A percentile compares a stretch with the other conserved stretches of the same genome.
Evolutionary conservation across 2,797 vertebrate genomes (phyloP).

Genomic region (Scyliorhinus canicula): DNA sequence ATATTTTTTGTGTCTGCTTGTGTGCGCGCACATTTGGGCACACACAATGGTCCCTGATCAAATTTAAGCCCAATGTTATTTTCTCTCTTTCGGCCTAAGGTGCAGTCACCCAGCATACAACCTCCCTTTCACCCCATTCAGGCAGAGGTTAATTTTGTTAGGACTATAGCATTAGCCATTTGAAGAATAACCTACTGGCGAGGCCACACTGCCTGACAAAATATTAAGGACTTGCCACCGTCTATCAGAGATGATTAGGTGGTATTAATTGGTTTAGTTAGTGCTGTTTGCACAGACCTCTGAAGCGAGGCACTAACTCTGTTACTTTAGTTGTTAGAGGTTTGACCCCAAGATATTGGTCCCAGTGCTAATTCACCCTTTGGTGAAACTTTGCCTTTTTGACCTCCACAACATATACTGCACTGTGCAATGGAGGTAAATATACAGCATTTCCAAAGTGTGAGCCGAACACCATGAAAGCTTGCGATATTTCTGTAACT

Average conservation of each 20-base stretch:
- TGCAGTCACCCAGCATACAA: slow-evolving; percentile 68
- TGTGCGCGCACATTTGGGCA: slow-evolving; percentile 19
- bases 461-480: not conserved
- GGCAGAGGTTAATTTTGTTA: slow-evolving; percentile 82
- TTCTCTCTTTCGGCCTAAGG: slow-evolving; percentile 58
- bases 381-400: slow-evolving; percentile 84
- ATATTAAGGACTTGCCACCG: slow-evolving; percentile 72
- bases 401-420: slow-evolving; percentile 62
- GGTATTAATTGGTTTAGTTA: slow-evolving; percentile 76
- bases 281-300: slow-evolving; percentile 55
- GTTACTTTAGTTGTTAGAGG: slow-evolving; percentile 70
- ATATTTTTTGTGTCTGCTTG: slow-evolving; percentile 39
- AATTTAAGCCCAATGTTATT: slow-evolving; percentile 60
- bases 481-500: not conserved
- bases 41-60: slow-evolving; percentile 54
- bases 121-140: slow-evolving; percentile 67
- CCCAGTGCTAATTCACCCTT: slow-evolving; percentile 85
- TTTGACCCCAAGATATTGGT: slow-evolving; percentile 68
- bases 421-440: not conserved
- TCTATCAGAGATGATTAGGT: slow-evolving; percentile 80
- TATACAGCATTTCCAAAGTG: slow-evolving; percentile 16
- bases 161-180: slow-evolving; percentile 66
- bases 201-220: slow-evolving; percentile 60
- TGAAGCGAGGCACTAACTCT: slow-evolving; percentile 72
- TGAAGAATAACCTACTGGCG: slow-evolving; percentile 71